Base-by-base conservation (phyloP, 2,797 vertebrate genomes). In the Salmo trutta region DNA sequence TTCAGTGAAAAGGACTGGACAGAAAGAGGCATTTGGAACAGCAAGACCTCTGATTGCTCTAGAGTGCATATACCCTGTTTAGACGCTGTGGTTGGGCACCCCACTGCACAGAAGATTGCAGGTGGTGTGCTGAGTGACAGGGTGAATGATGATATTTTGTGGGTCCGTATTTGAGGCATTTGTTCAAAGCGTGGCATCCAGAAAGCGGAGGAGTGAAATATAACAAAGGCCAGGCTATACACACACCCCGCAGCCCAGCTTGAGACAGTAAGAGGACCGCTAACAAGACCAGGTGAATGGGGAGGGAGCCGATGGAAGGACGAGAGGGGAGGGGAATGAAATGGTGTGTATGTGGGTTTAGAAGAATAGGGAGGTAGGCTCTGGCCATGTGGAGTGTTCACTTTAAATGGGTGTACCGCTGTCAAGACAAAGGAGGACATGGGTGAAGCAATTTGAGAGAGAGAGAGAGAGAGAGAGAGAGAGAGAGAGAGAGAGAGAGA, bases 331-430 rank as follows among this genome's bases (percentile, higher is more conserved):
- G 36, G 8, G 12, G 69, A 71, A 27, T 1, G 64, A 4, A 8
- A 24, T 12, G 29, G 71, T 73, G 52, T 31, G 41, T 47, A 56
- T 47, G 41, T 47, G 41, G 12, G 41, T 14, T 47, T 14, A 14
- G 10, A 47, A 10, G 41, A 10, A 10, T 47, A 7, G 70, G 8
- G 41, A 62, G 16, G 47, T 33, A 10, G 75, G 62, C 78, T 86
- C 76, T 86, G 81, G 86, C 80, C 73, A 78, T 73, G 64, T 81
- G 79, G 75, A 86, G 78, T 84, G 82, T 84, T 87, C 67, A 51
- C 86, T 85, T 79, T 36, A 81, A 53, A 75, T 77, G 84, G 86
- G 85, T 85, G 80, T 84, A 87, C 82, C 84, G 86, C 86, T 90
- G 88, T 89, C 88, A 86, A 88, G 82, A 87, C 81, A 88, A 91